Evolutionary conservation across 2,888 invertebrate genomes (phyloP), one percentile per base, ranked within the genome.

Genomic region (Strigamia maritima): DNA sequence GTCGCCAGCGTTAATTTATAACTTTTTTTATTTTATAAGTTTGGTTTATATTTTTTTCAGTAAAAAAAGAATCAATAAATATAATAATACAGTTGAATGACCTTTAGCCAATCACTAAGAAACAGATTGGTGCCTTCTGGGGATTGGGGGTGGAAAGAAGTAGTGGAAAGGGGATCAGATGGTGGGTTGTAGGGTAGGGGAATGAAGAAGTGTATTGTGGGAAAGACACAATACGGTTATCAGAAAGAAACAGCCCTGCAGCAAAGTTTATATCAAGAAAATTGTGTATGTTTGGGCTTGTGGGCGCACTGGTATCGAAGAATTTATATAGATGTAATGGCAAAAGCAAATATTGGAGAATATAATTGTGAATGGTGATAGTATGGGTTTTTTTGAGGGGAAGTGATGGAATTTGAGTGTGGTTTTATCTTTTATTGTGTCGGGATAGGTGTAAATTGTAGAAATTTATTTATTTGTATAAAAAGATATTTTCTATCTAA

Each of bases 181-280:
- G 19, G 19, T 10, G 40, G 8, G 8, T 8, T 49, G 49, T n/a
- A 16, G 24, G 60, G 60, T 12, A 16, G 60, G 60, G 60, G 44
- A 44, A 44, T 44, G 44, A 44, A 44, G 44, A 44, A 44, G 44
- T 44, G 44, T 22, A 65, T 65, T 65, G 60, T 65, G 60, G 60
- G 60, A 65, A 44, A 65, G 60, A 65, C 60, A 65, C 60, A 65
- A 65, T 65, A 65, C 60, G 60, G 60, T 65, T 65, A 65, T 65
- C 60, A 22, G 60, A 65, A 65, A 65, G 60, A 65, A 65, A 7
- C 60, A 65, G 60, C 22, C 60, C 60, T 65, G 60, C 60, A 65
- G 60, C 0, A 0, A 65, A 65, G 60, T 65, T 65, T 65, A 22
- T 65, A 65, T 65, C 60, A 65, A 65, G 60, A 65, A 65, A 65